Evolutionary conservation across 2,113 vertebrate genomes (phyloP), one percentile per base, ranked within the genome.

Genomic region (Hydrolagus affinis): DNA sequence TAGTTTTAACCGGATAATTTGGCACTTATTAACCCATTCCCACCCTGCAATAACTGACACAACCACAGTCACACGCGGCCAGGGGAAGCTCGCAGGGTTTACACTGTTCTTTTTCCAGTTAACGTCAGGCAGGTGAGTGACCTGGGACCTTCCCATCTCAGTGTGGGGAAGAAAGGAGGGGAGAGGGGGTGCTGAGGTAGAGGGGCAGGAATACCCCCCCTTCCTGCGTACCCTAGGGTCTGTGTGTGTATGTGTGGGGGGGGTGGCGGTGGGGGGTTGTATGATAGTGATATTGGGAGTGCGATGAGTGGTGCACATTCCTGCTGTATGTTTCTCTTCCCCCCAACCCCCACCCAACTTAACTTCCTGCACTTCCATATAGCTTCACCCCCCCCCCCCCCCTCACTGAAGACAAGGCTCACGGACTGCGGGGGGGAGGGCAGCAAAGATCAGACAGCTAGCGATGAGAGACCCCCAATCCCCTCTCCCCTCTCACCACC

Each of bases 11-110:
- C 44, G 21, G 77, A 28, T 28, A 19, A 56, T 64, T 68, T 17
- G 32, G 78, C 78, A 83, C 78, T 83, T 83, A 83, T 64, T 66
- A 66, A 83, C 62, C 28, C 25, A 17, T 28, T 25, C 9, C 19
- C 59, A 14, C 28, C 11, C 44, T 23, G 75, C 11, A 62, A 28
- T 32, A 17, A 83, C 66, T 83, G 66, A 75, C 32, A 66, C 75
- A n/a, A 10, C 25, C 62, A 28, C 17, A 62, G 44, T 44, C 1
- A 44, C 6, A 6, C 44, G 44, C 1, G 44, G 44, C 44, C 1
- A 44, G 44, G 44, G 44, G 44, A 44, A 44, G 44, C 44, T 44
- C 44, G 44, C 44, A 44, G 44, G 44, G 1, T 44, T 44, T 44
- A 44, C 1, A 44, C 44, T 44, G n/a, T 44, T 44, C 6, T 44